Evolutionary conservation across 2,113 vertebrate species (phyloP).

Genomic region (Xerus inauris): DNA sequence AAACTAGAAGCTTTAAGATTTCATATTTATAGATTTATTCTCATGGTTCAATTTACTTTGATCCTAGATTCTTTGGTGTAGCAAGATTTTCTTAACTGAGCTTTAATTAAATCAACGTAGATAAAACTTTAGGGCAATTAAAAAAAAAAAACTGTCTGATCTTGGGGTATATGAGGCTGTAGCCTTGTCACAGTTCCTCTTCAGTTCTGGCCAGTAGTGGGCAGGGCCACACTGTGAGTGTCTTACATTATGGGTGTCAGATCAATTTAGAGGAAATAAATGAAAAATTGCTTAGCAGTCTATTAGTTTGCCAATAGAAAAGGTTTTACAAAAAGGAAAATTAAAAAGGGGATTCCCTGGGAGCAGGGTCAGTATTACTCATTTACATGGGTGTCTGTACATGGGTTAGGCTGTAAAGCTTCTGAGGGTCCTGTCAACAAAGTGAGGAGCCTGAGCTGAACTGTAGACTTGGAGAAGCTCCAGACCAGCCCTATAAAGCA

Average conservation of each 20-base stretch:
- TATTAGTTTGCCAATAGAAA: neutral
- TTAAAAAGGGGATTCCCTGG: too few relatives aligned
- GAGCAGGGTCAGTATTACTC: fast-evolving
- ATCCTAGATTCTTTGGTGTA: neutral
- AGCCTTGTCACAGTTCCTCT: fast-evolving
- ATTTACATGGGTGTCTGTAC: fast-evolving
- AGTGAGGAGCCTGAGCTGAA: too few relatives aligned
- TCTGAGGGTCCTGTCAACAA: fast-evolving
- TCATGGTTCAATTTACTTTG: neutral
- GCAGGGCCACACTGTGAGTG: fast-evolving
- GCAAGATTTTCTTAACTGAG: neutral
- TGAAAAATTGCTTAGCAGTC: neutral
- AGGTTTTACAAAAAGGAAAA: neutral
- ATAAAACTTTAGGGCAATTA: neutral
- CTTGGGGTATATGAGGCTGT: neutral
- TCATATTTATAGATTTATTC: neutral
- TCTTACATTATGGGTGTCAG: neutral
- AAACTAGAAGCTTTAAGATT: neutral
- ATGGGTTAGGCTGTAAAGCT: fast-evolving
- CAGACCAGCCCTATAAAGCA: neutral
- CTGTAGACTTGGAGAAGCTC: neutral
- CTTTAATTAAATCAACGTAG: neutral
- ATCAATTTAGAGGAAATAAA: neutral
- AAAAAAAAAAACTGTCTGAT: too few relatives aligned
- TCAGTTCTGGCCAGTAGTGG: neutral